phyloP scores from a whole-genome alignment of 2,888 invertebrate species.

The Plebejus anna region DNA sequence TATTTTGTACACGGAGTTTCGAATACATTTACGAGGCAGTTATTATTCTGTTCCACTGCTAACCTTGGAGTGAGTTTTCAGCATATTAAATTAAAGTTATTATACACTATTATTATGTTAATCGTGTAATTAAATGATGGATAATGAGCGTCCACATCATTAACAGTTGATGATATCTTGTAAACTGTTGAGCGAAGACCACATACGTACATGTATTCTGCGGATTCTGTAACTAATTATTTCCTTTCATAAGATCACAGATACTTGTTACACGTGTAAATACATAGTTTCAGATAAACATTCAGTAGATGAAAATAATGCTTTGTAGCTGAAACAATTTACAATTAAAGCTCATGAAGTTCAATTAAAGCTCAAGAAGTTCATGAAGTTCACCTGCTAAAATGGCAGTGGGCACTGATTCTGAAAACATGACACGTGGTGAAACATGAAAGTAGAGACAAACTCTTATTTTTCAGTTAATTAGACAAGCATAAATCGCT shows the following conservation, averaged over 20 bases:
- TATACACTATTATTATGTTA: slow-evolving; percentile 27
- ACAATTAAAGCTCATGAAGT: too few relatives aligned
- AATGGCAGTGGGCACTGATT: too few relatives aligned
- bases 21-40: slow-evolving; percentile 15
- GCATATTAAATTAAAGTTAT: slow-evolving; percentile 26
- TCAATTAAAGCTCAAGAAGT: too few relatives aligned
- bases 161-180: background rate
- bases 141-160: slow-evolving; percentile 17
- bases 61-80: slow-evolving; percentile 20
- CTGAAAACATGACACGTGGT: too few relatives aligned
- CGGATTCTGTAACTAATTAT: background rate
- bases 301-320: too few relatives aligned
- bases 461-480: too few relatives aligned
- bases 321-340: too few relatives aligned
- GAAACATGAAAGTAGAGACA: too few relatives aligned
- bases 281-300: too few relatives aligned
- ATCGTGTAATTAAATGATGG: slow-evolving; percentile 22
- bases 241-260: background rate
- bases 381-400: too few relatives aligned
- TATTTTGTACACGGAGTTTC: slow-evolving; percentile 6
- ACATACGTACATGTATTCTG: background rate
- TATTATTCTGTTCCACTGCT: background rate
- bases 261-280: background rate
- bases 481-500: too few relatives aligned
- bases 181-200: background rate